Base-by-base conservation (phyloP, 2,888 invertebrate genomes). In the Arge pagana region DNA sequence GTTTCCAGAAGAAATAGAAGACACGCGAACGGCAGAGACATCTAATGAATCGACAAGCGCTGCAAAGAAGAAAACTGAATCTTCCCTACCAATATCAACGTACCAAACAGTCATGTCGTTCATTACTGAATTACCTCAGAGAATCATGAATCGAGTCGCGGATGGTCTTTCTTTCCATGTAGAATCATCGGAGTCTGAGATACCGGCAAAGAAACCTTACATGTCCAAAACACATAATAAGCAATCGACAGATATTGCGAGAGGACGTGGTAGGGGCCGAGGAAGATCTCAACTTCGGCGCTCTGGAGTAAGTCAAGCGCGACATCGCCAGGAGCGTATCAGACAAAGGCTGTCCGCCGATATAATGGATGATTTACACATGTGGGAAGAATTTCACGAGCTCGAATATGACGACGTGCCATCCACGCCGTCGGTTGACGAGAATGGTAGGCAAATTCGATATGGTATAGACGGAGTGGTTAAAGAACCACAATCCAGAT, bases 301-400 rank as follows among this genome's bases (percentile, higher is more conserved):
- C 5, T 71, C 70, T 1, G 71, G 71, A 0, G 69, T 71, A 0
- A 71, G 72, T 50, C 73, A 71, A 50, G 65, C 59, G 5, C 56
- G 68, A 28, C 66, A 67, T 23, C 59, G 69, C 10, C 71, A 66
- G 35, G 65, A 71, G 54, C 59, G 63, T 5, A 64, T 53, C 3
- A 65, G 62, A 36, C 63, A 65, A n/a, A 59, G 61, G 31, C 55
- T 68, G 15, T 55, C 50, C 11, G 54, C 58, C 3, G 63, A 66
- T 33, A 68, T 69, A 37, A 57, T 61, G 35, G 63, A 57, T 16
- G 63, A 58, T 54, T 19, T 62, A 1, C 45, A 56, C 10, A 55
- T 48, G 4, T 56, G 49, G 53, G 49, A 54, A 28, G 58, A 57
- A 10, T 23, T 45, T 23, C 39, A 30, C 1, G 63, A 68, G 15